phyloP scores from a whole-genome alignment of 2,113 vertebrate species.

The Gasterosteus aculeatus region DNA sequence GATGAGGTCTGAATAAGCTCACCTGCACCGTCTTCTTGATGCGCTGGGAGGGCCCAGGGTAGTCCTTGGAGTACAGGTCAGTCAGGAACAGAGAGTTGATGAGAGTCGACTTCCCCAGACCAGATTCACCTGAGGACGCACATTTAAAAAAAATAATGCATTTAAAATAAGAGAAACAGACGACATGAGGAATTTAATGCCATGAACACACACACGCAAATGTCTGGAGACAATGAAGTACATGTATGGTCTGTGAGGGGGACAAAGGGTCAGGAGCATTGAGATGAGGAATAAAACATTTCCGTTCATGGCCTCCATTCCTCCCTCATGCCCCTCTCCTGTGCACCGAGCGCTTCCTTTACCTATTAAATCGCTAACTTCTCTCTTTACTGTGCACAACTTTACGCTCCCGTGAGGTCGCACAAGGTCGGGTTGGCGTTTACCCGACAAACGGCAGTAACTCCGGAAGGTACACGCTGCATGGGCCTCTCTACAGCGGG shows the following conservation, averaged over 20 bases:
- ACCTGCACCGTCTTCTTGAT: slow-evolving; percentile 87
- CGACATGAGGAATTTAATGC: neutral
- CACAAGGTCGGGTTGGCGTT: slow-evolving; percentile 49
- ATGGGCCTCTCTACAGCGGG: slow-evolving; percentile 1
- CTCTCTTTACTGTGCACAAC: slow-evolving; percentile 17
- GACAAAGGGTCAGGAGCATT: slow-evolving; percentile 54
- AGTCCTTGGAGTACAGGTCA: slow-evolving; percentile 84
- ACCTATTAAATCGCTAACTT: slow-evolving; percentile 41
- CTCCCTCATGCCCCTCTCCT: slow-evolving; percentile 13
- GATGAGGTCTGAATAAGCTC: neutral
- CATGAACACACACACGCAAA: neutral
- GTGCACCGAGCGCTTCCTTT: slow-evolving; percentile 18
- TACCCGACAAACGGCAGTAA: slow-evolving; percentile 31
- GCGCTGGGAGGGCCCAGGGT: slow-evolving; percentile 81
- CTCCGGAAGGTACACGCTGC: slow-evolving; percentile 35
- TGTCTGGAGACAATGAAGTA: slow-evolving; percentile 36
- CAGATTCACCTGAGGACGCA: slow-evolving; percentile 79
- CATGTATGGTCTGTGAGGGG: slow-evolving; percentile 50
- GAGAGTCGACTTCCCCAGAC: slow-evolving; percentile 84
- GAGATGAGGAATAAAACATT: slow-evolving; percentile 63
- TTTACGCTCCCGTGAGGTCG: slow-evolving; percentile 44
- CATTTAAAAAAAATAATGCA: slow-evolving; percentile 9
- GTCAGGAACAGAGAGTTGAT: slow-evolving; percentile 86
- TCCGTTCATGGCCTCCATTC: slow-evolving; percentile 32
- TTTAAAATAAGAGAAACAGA: neutral